These are phyloP conservation scores for Hesperia comma DNA, from an alignment of 2,888 invertebrate species.

Conservation along the genomic window DNA sequence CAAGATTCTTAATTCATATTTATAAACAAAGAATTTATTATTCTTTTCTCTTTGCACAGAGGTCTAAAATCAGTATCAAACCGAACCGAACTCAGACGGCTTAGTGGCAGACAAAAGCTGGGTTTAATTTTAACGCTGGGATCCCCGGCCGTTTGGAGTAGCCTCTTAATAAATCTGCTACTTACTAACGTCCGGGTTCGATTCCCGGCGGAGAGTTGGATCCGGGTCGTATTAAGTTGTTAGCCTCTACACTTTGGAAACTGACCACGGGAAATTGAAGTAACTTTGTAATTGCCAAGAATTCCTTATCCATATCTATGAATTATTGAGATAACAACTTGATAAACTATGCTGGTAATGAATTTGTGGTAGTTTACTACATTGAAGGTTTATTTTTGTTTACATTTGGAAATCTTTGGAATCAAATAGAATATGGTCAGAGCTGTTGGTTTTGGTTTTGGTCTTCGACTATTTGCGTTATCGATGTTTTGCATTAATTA, in stretches of 20 bases:
- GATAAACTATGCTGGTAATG: not conserved
- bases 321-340: not conserved
- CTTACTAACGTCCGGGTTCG: slow-evolving; percentile 73
- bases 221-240: slow-evolving; percentile 68
- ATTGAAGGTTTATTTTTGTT: no score
- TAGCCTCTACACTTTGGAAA: slow-evolving; percentile 48
- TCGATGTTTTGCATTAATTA: no score
- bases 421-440: no score
- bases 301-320: not conserved
- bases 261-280: slow-evolving; percentile 63
- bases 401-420: no score
- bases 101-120: slow-evolving; percentile 71
- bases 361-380: not conserved
- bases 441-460: no score
- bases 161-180: slow-evolving; percentile 80
- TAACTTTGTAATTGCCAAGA: slow-evolving; percentile 17
- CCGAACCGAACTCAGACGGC: slow-evolving; percentile 62
- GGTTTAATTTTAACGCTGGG: slow-evolving; percentile 77
- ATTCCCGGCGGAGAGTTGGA: slow-evolving; percentile 68
- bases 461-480: no score
- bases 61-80: slow-evolving; percentile 51
- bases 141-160: slow-evolving; percentile 64
- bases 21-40: no score
- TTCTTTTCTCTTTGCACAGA: slow-evolving; percentile 58
- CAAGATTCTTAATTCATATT: no score